Evolutionary conservation across 2,797 vertebrate genomes (phyloP), one percentile per base, ranked within the genome.

Genomic region (Gymnocypris eckloni): DNA sequence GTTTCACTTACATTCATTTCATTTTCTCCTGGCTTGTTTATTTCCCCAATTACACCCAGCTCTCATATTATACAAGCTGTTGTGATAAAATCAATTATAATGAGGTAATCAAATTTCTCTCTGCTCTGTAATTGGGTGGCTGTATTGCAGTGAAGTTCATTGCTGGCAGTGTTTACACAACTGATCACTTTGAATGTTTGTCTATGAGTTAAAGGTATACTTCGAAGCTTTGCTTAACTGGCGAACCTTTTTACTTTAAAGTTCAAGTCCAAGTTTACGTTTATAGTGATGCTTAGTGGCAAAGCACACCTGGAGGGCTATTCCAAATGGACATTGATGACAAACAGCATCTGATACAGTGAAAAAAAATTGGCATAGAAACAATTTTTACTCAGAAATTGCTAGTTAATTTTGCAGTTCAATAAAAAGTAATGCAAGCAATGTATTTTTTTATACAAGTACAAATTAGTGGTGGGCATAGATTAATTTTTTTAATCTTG

Each of bases 21-120:
- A 70, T 85, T 81, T 86, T 73, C 69, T 75, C n/a, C 67, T 33
- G 28, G 33, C 33, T 86, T 86, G 70, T 86, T 86, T 75, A 66
- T 67, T 67, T 45, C 67, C 28, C 16, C 69, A 81, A 81, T 86
- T 81, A 80, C 78, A 64, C 28, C 28, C 41, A 59, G 75, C 39
- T 79, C 81, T 83, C 39, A 39, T 54, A 45, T 81, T 85, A 70
- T 59, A 67, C 50, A 82, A 73, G 45, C 75, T 83, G 69, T 82
- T 79, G 54, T 82, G 59, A 66, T 88, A 82, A 88, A 79, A 79
- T 82, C 70, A 85, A 70, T 45, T 61, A 20, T 88, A 88, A 85
- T 81, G 52, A 66, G 83, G 73, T 86, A 88, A 88, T 88, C 75
- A 77, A 25, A 79, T 83, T 66, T 59, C 66, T 43, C 56, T 78